Base-by-base conservation (phyloP, 2,113 vertebrate species). In the Cynopterus brachyotis region DNA sequence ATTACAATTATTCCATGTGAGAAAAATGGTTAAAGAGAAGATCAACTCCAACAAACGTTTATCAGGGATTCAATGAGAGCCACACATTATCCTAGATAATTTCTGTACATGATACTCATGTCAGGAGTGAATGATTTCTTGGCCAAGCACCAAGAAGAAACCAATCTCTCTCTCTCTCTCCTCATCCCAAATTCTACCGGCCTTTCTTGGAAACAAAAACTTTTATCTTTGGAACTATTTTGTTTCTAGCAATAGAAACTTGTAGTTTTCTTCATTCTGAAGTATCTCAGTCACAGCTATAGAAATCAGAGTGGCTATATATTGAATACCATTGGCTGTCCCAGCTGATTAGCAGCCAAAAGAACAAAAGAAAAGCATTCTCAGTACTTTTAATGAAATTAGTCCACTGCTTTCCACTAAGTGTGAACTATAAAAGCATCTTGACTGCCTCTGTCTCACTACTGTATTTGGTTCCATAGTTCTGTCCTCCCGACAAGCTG, bases 41-140 rank as follows among this genome's bases (percentile, higher is more conserved):
- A 89, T 82, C 4, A 85, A 22, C 19, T 79, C 60, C 66, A 73
- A 66, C 20, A 50, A 94, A 60, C 32, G 83, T 73, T 78, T 87
- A 28, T n/a, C 67, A n/a, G 86, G 13, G 19, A 75, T 85, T 91
- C 24, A 11, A 7, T 45, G 37, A 40, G 57, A 93, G 28, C 9
- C 79, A 89, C 16, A 84, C 19, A 72, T 75, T 75, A 83, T 89
- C 19, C n/a, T 83, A 70, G 57, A 73, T 37, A 96, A 86, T 79
- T 89, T 83, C 37, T 81, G 19, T 69, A 69, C 19, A 15, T 87
- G 81, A 80, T 91, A 57, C 28, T 96, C 35, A 75, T 19, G 40
- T 95, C 72, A 78, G 24, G 30, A 69, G 6, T 73, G 45, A 92
- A 79, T 42, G 64, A 53, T 79, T 91, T 95, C 86, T 92, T 97